A percentile compares a stretch with the other conserved stretches of the same genome.
Conservation (phyloP, 2,113 vertebrate genomes). For the Actenoides hombroni region DNA sequence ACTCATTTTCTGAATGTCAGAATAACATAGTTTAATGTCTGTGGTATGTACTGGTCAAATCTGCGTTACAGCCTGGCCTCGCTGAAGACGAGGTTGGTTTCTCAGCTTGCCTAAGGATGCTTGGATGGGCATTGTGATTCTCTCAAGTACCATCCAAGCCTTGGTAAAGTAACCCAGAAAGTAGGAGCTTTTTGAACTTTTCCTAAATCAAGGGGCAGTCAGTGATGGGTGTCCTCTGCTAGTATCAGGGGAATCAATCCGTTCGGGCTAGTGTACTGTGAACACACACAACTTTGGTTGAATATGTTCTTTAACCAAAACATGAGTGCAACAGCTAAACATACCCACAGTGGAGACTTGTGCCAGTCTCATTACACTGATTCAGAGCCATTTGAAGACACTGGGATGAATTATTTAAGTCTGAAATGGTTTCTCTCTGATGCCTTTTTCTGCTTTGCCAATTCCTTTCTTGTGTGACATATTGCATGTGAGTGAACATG, state of each 20-base stretch:
- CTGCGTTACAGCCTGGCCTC: neutral
- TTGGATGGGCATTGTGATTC: neutral
- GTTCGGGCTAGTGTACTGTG: neutral
- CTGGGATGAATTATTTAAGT: neutral
- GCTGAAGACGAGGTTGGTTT: neutral
- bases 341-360: neutral
- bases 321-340: neutral
- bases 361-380: neutral
- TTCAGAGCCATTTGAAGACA: neutral
- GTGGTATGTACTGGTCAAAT: neutral
- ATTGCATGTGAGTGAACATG: neutral
- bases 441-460: neutral
- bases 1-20: slow-evolving; percentile 22
- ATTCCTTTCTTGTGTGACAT: neutral
- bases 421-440: neutral
- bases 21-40: neutral
- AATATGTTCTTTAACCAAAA: neutral
- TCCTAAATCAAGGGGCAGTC: neutral
- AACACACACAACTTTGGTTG: neutral
- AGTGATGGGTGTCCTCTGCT: neutral
- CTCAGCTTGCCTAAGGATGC: neutral
- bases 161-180: neutral
- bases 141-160: neutral
- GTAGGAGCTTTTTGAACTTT: neutral
- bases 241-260: neutral